Conservation (phyloP, 1,140 invertebrate species). For the Cotesia typhae region DNA sequence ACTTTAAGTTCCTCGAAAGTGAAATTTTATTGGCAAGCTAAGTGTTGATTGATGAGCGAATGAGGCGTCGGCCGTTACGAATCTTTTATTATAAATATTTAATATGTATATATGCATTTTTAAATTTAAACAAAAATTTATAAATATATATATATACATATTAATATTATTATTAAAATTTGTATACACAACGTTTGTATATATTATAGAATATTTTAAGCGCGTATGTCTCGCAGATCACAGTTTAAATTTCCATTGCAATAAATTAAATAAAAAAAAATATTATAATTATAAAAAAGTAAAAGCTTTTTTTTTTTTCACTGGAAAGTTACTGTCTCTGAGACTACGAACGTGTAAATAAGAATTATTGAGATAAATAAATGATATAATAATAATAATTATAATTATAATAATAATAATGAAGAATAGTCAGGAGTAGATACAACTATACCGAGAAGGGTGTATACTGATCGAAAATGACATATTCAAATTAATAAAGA, state of each 20-base stretch:
- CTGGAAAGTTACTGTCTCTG: neutral
- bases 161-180: no score
- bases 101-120: no score
- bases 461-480: conserved; percentile 18
- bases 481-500: conserved; percentile 12
- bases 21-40: no score
- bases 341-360: neutral
- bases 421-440: conserved; percentile 10
- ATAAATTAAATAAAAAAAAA: neutral
- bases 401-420: conserved; percentile 5
- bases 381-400: neutral
- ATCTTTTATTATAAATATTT: conserved; percentile 13
- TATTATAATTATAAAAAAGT: neutral
- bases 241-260: neutral
- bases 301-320: neutral
- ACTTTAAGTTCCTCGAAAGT: neutral
- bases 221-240: neutral
- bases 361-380: conserved; percentile 4
- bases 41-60: neutral
- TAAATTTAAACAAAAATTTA: neutral
- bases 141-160: neutral
- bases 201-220: conserved; percentile 14
- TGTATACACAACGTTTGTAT: conserved; percentile 13
- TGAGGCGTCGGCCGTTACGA: conserved; percentile 12
- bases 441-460: neutral